phyloP scores from a whole-genome alignment of 2,888 invertebrate species.

The Caenorhabditis uteleia region DNA sequence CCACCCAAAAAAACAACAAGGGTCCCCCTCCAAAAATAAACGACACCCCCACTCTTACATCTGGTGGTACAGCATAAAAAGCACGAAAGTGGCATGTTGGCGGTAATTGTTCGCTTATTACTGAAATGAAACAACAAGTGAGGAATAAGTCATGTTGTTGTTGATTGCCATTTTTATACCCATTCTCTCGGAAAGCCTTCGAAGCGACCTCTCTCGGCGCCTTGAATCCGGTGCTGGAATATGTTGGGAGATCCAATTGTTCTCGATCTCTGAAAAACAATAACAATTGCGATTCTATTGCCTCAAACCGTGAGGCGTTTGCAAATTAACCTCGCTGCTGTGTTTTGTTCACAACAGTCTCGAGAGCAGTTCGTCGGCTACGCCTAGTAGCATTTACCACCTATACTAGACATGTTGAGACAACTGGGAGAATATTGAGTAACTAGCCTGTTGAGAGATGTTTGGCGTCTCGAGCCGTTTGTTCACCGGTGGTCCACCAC shows the following conservation, averaged over 20 bases:
- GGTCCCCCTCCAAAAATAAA: too few relatives aligned
- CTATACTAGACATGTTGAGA: constrained; percentile 12
- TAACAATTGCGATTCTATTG: constrained; percentile 2
- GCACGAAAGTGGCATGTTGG: constrained; percentile 22
- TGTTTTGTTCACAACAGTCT: constrained; percentile 27
- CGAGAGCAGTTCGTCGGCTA: constrained; percentile 23
- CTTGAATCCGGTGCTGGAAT: constrained; percentile 26
- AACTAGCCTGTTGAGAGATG: constrained; percentile 36
- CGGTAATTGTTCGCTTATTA: constrained; percentile 19
- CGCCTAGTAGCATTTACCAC: constrained; percentile 36
- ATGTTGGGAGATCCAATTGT: constrained; percentile 39
- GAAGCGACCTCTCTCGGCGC: constrained; percentile 15
- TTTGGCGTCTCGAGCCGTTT: constrained; percentile 27
- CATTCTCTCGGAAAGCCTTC: constrained; percentile 36
- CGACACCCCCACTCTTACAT: constrained; percentile 6
- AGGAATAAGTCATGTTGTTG: too few relatives aligned
- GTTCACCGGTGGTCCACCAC: constrained; percentile 8
- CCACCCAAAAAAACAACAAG: background rate
- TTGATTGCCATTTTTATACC: constrained; percentile 5
- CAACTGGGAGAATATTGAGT: too few relatives aligned
- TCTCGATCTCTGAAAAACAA: constrained; percentile 27
- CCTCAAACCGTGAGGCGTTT: too few relatives aligned
- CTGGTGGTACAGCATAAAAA: constrained; percentile 29
- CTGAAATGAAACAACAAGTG: constrained; percentile 15
- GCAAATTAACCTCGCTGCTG: constrained; percentile 26